These are phyloP conservation scores for Rhamphomyia laevipes DNA, from an alignment of 2,888 invertebrate species.

Conservation along the genomic window DNA sequence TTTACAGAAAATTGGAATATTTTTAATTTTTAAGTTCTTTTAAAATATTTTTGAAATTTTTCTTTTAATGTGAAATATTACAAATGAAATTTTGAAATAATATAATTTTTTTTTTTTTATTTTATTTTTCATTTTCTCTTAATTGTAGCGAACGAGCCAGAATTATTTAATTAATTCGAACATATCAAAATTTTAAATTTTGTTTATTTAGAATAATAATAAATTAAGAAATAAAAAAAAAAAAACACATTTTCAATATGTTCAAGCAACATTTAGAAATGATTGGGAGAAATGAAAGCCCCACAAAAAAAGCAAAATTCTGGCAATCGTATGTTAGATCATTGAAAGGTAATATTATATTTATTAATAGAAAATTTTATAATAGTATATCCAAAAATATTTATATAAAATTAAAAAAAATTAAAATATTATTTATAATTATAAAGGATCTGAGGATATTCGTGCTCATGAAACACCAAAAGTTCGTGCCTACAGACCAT, in stretches of 20 bases:
- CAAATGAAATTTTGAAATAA: too few species aligned
- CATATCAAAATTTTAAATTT: constrained; percentile 15
- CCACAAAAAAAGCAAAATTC: constrained; percentile 86
- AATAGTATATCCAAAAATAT: too few species aligned
- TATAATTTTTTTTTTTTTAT: background rate
- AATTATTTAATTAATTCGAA: constrained; percentile 34
- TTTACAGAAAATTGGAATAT: too few species aligned
- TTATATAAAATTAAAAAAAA: too few species aligned
- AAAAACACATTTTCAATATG: constrained; percentile 65
- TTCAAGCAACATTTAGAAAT: constrained; percentile 87
- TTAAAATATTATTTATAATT: too few species aligned
- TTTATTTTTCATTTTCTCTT: constrained; percentile 20
- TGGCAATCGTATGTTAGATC: constrained; percentile 90
- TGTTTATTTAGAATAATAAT: constrained; percentile 9
- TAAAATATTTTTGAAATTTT: too few species aligned
- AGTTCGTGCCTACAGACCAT: constrained; percentile 47
- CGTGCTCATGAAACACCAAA: constrained; percentile 75
- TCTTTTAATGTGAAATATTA: too few species aligned
- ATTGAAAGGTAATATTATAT: constrained; percentile 58
- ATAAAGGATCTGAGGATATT: constrained; percentile 89
- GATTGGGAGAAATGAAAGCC: constrained; percentile 85
- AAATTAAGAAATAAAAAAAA: constrained; percentile 17
- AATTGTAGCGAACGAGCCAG: constrained; percentile 62
- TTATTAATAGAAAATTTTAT: constrained; percentile 3
- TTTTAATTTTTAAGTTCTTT: too few species aligned